Conservation (phyloP, 92 coral and sea anemone genomes). For the Porites rus region DNA sequence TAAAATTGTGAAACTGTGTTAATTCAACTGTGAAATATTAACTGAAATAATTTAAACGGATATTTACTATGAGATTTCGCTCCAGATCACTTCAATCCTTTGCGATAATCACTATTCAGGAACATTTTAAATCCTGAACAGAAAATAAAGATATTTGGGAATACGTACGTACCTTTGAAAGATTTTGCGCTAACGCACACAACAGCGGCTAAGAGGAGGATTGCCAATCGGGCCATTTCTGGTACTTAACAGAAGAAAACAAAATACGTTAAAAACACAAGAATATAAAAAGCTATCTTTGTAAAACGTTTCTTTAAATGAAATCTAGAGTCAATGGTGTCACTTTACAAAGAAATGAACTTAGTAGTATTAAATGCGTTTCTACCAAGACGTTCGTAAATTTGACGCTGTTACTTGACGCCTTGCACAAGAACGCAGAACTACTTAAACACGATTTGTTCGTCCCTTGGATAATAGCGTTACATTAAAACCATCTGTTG, state of each 20-base stretch:
- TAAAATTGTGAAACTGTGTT: neutral
- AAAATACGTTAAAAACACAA: neutral
- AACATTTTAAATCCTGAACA: neutral
- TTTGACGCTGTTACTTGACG: neutral
- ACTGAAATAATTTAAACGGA: slow-evolving; percentile 1
- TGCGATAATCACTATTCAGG: slow-evolving; percentile 14
- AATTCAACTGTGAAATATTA: slow-evolving; percentile 48
- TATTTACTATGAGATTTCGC: slow-evolving; percentile 9
- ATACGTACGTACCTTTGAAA: slow-evolving; percentile 81
- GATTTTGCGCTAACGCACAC: slow-evolving; percentile 92
- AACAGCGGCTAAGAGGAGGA: slow-evolving; percentile 82
- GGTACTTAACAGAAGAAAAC: slow-evolving; percentile 27
- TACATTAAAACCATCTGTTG: neutral
- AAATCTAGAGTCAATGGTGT: neutral
- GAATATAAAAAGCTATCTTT: neutral
- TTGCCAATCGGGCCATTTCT: slow-evolving; percentile 83
- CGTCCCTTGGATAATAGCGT: neutral
- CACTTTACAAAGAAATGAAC: neutral
- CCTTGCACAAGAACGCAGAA: neutral
- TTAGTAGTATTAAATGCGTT: neutral
- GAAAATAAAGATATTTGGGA: neutral
- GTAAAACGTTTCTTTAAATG: neutral
- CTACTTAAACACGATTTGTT: neutral
- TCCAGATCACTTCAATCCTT: slow-evolving; percentile 47
- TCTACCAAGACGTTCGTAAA: neutral